phyloP scores from a whole-genome alignment of 2,113 vertebrate species.

The Coryphaenoides rupestris region DNA sequence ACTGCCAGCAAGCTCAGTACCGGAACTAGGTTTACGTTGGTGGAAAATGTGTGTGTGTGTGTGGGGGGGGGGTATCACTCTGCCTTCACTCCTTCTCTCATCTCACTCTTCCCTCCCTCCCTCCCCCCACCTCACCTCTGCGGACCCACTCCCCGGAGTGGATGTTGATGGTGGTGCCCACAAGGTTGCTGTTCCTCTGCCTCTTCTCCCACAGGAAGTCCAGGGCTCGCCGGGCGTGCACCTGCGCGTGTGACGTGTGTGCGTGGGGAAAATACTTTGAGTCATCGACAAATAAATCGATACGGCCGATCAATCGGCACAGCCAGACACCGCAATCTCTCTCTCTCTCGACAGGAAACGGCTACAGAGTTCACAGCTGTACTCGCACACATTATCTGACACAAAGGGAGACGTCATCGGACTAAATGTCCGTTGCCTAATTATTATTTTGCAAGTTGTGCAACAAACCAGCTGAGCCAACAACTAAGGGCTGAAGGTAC shows the following conservation, averaged over 20 bases:
- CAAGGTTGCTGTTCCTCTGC: slow-evolving; percentile 96
- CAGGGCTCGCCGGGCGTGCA: slow-evolving; percentile 90
- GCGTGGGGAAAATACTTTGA: background rate
- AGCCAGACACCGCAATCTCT: background rate
- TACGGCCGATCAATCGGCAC: no score
- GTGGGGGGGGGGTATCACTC: no score
- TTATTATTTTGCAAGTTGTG: no score
- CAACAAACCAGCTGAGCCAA: no score
- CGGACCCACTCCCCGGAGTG: slow-evolving; percentile 95
- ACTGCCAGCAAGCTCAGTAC: no score
- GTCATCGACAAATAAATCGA: slow-evolving; percentile 34
- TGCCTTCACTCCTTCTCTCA: background rate
- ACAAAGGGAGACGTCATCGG: background rate
- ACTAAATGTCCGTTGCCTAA: no score
- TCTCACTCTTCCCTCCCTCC: background rate
- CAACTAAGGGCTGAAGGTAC: no score
- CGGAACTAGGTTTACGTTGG: no score
- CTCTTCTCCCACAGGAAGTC: slow-evolving; percentile 99
- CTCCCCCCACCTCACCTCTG: slow-evolving; percentile 57
- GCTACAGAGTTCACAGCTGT: slow-evolving; percentile 29
- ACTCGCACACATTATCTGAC: background rate
- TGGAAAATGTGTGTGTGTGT: no score
- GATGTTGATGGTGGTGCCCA: slow-evolving; percentile 97
- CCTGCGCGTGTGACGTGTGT: slow-evolving; percentile 66
- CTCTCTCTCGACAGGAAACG: background rate